Base-by-base conservation (phyloP, 1,140 invertebrate species). In the Heliconius hermathena region DNA sequence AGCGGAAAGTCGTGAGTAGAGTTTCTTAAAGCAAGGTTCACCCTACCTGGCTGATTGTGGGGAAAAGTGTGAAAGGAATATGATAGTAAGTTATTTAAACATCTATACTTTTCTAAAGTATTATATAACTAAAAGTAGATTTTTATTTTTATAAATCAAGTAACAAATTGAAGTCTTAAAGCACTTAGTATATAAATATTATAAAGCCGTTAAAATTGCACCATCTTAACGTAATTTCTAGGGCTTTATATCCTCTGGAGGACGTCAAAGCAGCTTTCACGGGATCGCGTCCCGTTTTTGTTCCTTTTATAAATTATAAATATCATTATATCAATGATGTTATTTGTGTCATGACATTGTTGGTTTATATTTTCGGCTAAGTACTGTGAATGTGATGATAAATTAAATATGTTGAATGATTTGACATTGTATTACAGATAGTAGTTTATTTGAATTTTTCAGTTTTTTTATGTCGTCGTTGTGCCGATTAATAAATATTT, bases 171-270 rank as follows among this genome's bases (percentile, higher is more conserved):
- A 66, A 66, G 60, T 66, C 60, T 66, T 66, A 29, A 77, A 49
- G 66, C 41, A 71, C 70, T 71, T 77, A 49, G 81, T 84, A 76
- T 83, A 84, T 79, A 83, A 84, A 86, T 82, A 82, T 80, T 78
- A 81, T 71, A 29, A 76, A 81, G 80, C 77, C 76, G 83, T 82
- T 84, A 83, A 86, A 83, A 86, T 82, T 84, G 84, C 83, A 77
- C 80, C 79, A 84, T 82, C 77, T 86, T 82, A 77, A 81, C 81
- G 81, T 84, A 84, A 83, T 84, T 86, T 82, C 74, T 82, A 83
- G 82, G 83, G 81, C 83, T 84, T 83, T 78, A 78, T 79, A 82
- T 82, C 80, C 85, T 78, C 57, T 36, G 78, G 81, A 80, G 54
- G 76, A 73, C 78, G 66, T 38, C 76, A 60, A 75, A 22, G 74